phyloP scores from a whole-genome alignment of 2,797 vertebrate species.

The Carapus acus region DNA sequence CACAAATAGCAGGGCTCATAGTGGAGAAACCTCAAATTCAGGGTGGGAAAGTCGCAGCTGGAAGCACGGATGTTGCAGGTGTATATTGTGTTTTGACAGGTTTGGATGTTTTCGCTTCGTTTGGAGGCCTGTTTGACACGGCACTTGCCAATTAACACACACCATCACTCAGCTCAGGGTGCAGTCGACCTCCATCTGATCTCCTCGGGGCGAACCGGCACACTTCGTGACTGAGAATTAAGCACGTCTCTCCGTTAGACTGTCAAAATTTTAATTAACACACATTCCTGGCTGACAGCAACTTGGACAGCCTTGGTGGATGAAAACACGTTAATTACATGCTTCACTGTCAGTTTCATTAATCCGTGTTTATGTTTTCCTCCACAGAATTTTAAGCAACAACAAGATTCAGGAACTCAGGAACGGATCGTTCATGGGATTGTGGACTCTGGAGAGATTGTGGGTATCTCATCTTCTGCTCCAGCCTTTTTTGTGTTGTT shows the following conservation, averaged over 20 bases:
- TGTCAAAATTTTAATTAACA: constrained; percentile 25
- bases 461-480: constrained; percentile 69
- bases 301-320: background rate
- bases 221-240: constrained; percentile 20
- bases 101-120: constrained; percentile 25
- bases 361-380: constrained; percentile 26
- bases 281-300: constrained; percentile 12
- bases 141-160: constrained; percentile 27
- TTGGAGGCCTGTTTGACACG: constrained; percentile 16
- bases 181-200: constrained; percentile 20
- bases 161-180: constrained; percentile 23
- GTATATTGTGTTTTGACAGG: background rate
- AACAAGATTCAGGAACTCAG: constrained; percentile 94
- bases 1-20: constrained; percentile 39
- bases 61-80: constrained; percentile 18
- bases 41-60: constrained; percentile 16
- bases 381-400: constrained; percentile 90
- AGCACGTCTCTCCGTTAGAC: constrained; percentile 24
- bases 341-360: background rate
- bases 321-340: background rate
- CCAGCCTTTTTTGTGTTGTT: too few relatives aligned
- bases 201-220: constrained; percentile 14
- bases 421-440: constrained; percentile 89
- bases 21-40: background rate
- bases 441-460: constrained; percentile 89